phyloP scores from a whole-genome alignment of 2,888 invertebrate genomes.

The Dasysyrphus albostriatus region DNA sequence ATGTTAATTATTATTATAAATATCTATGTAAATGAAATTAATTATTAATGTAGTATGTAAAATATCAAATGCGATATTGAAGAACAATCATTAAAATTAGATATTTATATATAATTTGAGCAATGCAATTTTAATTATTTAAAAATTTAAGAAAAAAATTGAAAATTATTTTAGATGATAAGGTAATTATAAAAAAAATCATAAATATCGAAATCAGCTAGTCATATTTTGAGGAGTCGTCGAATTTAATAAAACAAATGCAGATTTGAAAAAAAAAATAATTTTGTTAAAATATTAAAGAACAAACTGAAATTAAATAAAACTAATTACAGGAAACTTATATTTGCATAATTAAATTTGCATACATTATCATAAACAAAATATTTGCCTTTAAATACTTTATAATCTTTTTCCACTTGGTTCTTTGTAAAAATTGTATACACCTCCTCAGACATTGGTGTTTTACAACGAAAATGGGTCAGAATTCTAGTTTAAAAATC shows the following conservation, averaged over 20 bases:
- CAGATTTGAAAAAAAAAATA: neutral
- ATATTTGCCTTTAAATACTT: no score
- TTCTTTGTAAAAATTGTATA: no score
- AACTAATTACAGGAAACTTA: no score
- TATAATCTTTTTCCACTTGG: no score
- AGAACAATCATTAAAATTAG: conserved; percentile 57
- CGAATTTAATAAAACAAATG: conserved; percentile 29
- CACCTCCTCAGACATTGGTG: no score
- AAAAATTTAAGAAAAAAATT: conserved; percentile 4
- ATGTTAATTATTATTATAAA: conserved; percentile 55
- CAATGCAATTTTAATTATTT: conserved; percentile 47
- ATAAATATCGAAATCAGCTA: conserved; percentile 37
- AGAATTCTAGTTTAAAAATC: no score
- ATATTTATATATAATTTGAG: conserved; percentile 53
- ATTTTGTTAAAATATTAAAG: neutral
- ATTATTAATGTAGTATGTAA: conserved; percentile 7
- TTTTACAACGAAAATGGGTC: no score
- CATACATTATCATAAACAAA: no score
- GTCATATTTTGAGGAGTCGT: conserved; percentile 42
- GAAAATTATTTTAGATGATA: conserved; percentile 5
- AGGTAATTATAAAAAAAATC: neutral
- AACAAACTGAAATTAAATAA: no score
- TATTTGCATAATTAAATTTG: no score
- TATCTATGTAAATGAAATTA: neutral
- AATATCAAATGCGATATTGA: conserved; percentile 66